phyloP scores from a whole-genome alignment of 2,797 vertebrate species.

The Neopelma chrysocephalum region DNA sequence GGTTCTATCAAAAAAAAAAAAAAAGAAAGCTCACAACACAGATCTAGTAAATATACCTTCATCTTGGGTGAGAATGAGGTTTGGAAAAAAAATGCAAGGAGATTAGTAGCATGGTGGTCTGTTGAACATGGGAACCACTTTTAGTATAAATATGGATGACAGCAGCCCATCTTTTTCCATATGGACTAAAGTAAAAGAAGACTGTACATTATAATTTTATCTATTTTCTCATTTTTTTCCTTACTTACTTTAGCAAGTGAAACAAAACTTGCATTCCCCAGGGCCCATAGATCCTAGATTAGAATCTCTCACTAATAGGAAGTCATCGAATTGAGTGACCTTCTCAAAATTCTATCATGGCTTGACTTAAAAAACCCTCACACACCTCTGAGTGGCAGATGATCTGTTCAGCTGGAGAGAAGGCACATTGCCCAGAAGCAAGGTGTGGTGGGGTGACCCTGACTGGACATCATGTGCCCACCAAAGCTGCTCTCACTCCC shows the following conservation, averaged over 20 bases:
- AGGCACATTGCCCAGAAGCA: neutral
- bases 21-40: neutral
- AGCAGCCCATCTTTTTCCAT: neutral
- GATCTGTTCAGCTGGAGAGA: neutral
- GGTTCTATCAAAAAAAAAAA: neutral
- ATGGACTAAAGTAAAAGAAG: neutral
- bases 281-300: neutral
- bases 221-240: neutral
- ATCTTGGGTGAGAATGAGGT: neutral
- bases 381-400: neutral
- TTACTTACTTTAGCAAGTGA: neutral
- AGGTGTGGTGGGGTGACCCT: neutral
- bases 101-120: neutral
- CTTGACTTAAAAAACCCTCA: neutral
- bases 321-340: neutral
- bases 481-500: neutral
- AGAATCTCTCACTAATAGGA: neutral
- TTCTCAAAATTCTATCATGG: neutral
- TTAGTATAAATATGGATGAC: neutral
- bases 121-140: neutral
- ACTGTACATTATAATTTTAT: neutral
- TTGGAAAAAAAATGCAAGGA: neutral
- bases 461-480: neutral
- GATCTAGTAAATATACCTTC: neutral
- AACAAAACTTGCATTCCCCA: conserved; percentile 2